Percentiles rank a stretch among this genome's conserved stretches.
Evolutionary conservation across 2,113 vertebrate genomes (phyloP).

Genomic region (Passer domesticus): DNA sequence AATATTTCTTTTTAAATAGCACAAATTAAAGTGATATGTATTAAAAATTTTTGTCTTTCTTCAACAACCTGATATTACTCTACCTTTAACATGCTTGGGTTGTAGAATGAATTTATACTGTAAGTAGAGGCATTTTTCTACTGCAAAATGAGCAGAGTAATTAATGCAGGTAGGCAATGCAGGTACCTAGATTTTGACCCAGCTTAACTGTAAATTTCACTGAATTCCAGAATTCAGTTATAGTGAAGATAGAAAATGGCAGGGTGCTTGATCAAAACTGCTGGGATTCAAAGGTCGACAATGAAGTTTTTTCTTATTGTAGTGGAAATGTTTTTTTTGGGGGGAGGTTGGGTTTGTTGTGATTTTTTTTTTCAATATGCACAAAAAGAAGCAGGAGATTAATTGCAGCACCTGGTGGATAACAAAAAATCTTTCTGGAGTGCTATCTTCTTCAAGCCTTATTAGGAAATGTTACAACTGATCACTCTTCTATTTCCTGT

Average conservation of each 20-base stretch:
- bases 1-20: neutral
- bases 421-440: neutral
- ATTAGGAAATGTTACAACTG: neutral
- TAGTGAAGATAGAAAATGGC: neutral
- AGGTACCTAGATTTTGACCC: neutral
- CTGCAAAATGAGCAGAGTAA: neutral
- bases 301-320: neutral
- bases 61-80: neutral
- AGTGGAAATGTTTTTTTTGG: neutral
- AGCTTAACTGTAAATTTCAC: neutral
- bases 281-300: neutral
- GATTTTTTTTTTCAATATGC: neutral
- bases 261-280: neutral
- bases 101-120: neutral
- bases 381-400: neutral
- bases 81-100: neutral
- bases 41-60: neutral
- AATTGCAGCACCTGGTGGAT: neutral
- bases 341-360: neutral
- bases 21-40: neutral
- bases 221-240: neutral
- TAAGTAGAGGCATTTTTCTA: neutral
- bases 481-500: neutral
- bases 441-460: neutral
- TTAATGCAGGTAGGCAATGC: neutral